These are phyloP conservation scores for Pheosia gnoma DNA, from an alignment of 2,888 invertebrate genomes.

Conservation along the genomic window DNA sequence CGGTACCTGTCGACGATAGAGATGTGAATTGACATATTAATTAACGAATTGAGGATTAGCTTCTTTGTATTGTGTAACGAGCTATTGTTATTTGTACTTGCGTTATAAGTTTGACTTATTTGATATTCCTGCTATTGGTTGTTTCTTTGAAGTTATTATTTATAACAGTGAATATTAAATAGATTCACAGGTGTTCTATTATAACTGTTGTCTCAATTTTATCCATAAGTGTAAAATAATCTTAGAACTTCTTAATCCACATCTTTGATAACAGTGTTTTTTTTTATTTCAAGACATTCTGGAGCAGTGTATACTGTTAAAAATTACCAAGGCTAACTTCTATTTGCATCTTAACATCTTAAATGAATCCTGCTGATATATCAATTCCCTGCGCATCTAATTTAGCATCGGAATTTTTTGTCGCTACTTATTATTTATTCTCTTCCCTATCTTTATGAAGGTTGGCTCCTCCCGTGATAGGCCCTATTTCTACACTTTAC, in stretches of 20 bases:
- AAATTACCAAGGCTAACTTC: too few relatives aligned
- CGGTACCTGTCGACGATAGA: neutral
- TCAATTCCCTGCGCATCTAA: neutral
- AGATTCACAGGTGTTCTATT: too few relatives aligned
- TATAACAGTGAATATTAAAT: too few relatives aligned
- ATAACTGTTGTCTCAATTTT: too few relatives aligned
- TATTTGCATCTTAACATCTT: too few relatives aligned
- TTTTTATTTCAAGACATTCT: too few relatives aligned
- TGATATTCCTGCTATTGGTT: neutral
- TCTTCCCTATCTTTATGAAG: neutral
- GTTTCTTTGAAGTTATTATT: neutral
- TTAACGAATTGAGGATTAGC: constrained; percentile 4
- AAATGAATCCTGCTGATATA: too few relatives aligned
- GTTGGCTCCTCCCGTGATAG: constrained; percentile 6
- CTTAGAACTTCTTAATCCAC: too few relatives aligned
- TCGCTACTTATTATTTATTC: neutral
- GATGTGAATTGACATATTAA: constrained; percentile 2
- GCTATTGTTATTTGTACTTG: constrained; percentile 2
- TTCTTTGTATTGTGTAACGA: neutral
- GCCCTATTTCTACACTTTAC: neutral
- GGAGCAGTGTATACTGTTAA: too few relatives aligned
- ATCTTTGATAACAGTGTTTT: too few relatives aligned
- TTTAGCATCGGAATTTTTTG: neutral
- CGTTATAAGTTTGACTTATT: neutral
- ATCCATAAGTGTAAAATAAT: too few relatives aligned